A percentile compares a stretch with the other conserved stretches of the same genome.
Conservation (phyloP, 30 jellyfish, hydroid and myxozoan genomes). For the Aurelia sp. region DNA sequence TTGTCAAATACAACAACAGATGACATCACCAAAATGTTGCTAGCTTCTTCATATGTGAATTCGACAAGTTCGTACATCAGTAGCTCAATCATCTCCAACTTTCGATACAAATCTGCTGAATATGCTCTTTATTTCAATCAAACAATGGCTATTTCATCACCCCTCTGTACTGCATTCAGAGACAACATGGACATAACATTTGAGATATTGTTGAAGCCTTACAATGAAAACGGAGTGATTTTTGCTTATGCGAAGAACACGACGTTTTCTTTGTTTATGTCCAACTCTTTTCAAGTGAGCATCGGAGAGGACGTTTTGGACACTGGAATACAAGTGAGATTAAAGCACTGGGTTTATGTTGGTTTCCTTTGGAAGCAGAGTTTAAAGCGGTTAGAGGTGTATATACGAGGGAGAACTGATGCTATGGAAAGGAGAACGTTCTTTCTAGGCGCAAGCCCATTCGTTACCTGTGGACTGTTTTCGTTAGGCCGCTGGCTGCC, state of each 20-base stretch:
- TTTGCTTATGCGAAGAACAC: conserved; percentile 47
- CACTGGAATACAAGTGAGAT: conserved; percentile 17
- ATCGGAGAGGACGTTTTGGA: conserved; percentile 27
- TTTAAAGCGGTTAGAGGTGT: conserved; percentile 34
- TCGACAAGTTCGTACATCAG: conserved; percentile 20
- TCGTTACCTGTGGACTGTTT: conserved; percentile 53
- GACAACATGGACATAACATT: conserved; percentile 46
- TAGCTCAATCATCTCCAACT: background rate
- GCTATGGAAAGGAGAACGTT: conserved; percentile 50
- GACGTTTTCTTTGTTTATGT: conserved; percentile 34
- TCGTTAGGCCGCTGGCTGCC: conserved; percentile 67
- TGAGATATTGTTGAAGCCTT: conserved; percentile 59
- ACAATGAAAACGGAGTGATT: conserved; percentile 26
- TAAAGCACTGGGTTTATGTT: conserved; percentile 40
- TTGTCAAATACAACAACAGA: conserved; percentile 14
- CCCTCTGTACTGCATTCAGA: conserved; percentile 37
- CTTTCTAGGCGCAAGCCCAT: conserved; percentile 4
- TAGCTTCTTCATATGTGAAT: background rate
- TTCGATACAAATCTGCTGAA: conserved; percentile 28
- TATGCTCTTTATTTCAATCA: conserved; percentile 32
- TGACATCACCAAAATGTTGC: background rate
- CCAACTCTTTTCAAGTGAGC: conserved; percentile 27
- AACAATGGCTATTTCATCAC: conserved; percentile 54
- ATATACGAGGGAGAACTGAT: background rate
- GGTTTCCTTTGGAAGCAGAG: conserved; percentile 48